Evolutionary conservation across 2,797 vertebrate species (phyloP).

Genomic region (Trachops cirrhosus): DNA sequence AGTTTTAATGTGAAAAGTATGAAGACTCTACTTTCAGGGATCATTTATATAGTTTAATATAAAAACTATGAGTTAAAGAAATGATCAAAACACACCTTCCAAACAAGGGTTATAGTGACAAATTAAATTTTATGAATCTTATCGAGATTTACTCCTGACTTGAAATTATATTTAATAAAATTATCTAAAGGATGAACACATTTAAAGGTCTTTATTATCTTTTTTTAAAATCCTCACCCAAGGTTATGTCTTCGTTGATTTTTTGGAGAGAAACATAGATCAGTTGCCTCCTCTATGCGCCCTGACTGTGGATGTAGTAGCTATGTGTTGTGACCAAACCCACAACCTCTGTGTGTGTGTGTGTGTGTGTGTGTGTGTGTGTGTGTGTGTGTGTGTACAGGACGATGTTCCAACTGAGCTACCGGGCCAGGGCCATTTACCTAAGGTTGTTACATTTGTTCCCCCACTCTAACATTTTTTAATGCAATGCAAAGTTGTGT

Average conservation of each 20-base stretch:
- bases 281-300: not conserved
- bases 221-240: not conserved
- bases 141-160: not conserved
- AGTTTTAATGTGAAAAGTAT: not conserved
- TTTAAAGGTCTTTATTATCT: not conserved
- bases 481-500: not conserved
- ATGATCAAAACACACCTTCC: not conserved
- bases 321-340: not conserved
- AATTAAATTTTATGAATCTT: constrained; percentile 8
- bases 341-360: not conserved
- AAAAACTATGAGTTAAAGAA: not conserved
- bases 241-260: not conserved
- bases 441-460: not conserved
- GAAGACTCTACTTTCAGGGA: not conserved
- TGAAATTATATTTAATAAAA: constrained; percentile 15
- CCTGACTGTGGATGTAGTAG: not conserved
- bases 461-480: not conserved
- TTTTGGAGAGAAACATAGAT: not conserved
- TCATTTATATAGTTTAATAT: not conserved
- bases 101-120: not conserved
- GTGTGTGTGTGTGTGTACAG: too few relatives aligned
- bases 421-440: not conserved
- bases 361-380: too few relatives aligned
- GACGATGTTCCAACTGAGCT: not conserved
- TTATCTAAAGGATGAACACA: constrained; percentile 7